Percentiles rank a stretch among this genome's conserved stretches.
phyloP scores from a whole-genome alignment of 2,888 invertebrate genomes.

The Drosophila austrosaltans region DNA sequence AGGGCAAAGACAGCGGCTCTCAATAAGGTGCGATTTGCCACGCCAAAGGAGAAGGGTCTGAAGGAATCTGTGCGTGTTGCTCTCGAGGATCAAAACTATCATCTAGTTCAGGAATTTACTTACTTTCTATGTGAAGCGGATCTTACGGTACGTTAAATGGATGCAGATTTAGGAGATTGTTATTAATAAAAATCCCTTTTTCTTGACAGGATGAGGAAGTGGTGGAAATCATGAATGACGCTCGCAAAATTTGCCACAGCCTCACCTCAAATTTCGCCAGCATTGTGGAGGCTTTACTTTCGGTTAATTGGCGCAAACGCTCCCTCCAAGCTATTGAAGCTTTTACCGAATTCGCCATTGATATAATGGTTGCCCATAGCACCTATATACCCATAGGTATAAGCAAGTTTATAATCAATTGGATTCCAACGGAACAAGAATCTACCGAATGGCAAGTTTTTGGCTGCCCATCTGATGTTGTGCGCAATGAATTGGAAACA shows the following conservation, averaged over 20 bases:
- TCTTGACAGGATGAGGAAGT: conserved; percentile 85
- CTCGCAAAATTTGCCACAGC: conserved; percentile 85
- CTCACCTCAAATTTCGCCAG: conserved; percentile 85
- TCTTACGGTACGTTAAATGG: conserved; percentile 66
- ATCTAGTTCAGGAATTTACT: conserved; percentile 74
- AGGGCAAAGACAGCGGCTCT: conserved; percentile 75
- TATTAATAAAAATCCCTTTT: not conserved
- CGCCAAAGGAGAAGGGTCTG: conserved; percentile 76
- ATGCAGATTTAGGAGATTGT: not conserved
- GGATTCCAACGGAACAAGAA: conserved; percentile 85
- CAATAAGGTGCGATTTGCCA: conserved; percentile 81
- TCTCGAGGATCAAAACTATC: conserved; percentile 65
- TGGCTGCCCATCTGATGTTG: conserved; percentile 85
- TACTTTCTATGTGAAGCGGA: conserved; percentile 68
- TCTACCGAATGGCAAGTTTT: conserved; percentile 85
- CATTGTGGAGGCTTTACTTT: conserved; percentile 86
- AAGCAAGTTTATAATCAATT: conserved; percentile 86
- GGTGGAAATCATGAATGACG: conserved; percentile 85
- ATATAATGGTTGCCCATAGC: conserved; percentile 88
- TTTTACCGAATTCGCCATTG: conserved; percentile 87
- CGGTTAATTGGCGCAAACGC: conserved; percentile 86
- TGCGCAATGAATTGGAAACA: conserved; percentile 86
- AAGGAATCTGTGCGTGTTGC: conserved; percentile 69
- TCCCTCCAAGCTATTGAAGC: conserved; percentile 83
- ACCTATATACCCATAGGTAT: conserved; percentile 87